Conservation (phyloP, 37 sponge, comb jelly and placozoan genomes). For the Amphimedon queenslandica region DNA sequence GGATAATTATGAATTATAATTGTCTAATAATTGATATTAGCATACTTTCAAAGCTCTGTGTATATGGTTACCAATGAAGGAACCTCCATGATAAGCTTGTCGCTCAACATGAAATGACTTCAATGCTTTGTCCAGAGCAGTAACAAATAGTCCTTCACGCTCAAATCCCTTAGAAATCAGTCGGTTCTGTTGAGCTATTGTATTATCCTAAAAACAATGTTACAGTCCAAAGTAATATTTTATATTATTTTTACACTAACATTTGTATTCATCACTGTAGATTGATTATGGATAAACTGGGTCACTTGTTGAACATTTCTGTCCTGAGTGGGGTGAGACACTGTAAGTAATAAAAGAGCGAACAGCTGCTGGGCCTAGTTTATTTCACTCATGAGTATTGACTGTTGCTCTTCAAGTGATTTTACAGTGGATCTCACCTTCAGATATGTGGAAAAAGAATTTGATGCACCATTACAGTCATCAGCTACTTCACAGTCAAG, state of each 20-base stretch:
- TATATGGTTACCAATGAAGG: constrained; percentile 55
- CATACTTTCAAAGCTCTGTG: constrained; percentile 33
- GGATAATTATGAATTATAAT: background rate
- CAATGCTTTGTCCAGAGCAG: constrained; percentile 25
- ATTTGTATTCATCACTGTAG: background rate
- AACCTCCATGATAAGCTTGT: constrained; percentile 29
- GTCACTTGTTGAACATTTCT: background rate
- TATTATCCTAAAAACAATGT: constrained; percentile 3
- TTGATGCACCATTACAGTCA: background rate
- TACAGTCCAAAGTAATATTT: background rate
- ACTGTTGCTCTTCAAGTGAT: background rate
- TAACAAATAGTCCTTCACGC: constrained; percentile 24
- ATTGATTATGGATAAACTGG: background rate
- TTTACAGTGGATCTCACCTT: background rate
- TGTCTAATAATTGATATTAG: too few relatives aligned
- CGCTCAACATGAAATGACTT: constrained; percentile 11
- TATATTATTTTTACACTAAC: background rate
- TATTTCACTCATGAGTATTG: background rate
- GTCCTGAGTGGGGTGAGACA: background rate
- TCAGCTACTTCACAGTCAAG: constrained; percentile 24
- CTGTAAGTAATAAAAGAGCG: background rate
- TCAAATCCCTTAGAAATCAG: background rate
- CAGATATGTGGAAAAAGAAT: background rate
- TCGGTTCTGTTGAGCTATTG: background rate
- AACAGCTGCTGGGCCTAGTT: background rate